phyloP scores from a whole-genome alignment of 2,888 invertebrate genomes.

The Ormyrus pomaceus region DNA sequence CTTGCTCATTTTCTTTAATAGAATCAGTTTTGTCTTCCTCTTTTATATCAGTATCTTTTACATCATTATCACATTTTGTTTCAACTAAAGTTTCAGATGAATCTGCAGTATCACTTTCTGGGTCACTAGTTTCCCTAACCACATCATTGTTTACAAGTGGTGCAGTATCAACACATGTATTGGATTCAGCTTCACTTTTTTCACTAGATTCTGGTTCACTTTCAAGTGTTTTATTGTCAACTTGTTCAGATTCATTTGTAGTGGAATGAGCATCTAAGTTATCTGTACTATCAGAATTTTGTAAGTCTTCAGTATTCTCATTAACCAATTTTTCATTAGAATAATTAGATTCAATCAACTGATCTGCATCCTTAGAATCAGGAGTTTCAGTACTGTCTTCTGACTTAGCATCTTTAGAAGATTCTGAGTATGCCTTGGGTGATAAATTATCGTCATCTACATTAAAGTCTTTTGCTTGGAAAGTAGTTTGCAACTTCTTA shows the following conservation, averaged over 20 bases:
- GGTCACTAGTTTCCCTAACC: constrained; percentile 7
- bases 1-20: constrained; percentile 11
- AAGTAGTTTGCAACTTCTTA: constrained; percentile 69
- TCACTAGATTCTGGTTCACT: constrained; percentile 21
- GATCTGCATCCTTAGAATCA: constrained; percentile 32
- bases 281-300: constrained; percentile 45
- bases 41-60: constrained; percentile 2
- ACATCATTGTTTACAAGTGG: constrained; percentile 1
- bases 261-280: constrained; percentile 52
- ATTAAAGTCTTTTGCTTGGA: constrained; percentile 70
- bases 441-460: constrained; percentile 59
- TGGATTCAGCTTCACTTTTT: constrained; percentile 33
- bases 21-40: constrained; percentile 20
- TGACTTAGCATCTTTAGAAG: constrained; percentile 12
- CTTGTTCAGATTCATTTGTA: constrained; percentile 25
- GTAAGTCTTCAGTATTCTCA: constrained; percentile 31
- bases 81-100: constrained; percentile 13
- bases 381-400: constrained; percentile 38
- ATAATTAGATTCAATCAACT: constrained; percentile 10
- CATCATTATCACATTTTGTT: constrained; percentile 28
- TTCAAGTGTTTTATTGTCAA: neutral
- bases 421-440: constrained; percentile 53
- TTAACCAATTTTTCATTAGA: constrained; percentile 24
- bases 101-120: constrained; percentile 23
- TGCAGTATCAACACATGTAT: constrained; percentile 5